Evolutionary conservation across 2,888 invertebrate species (phyloP).

Genomic region (Dione juno): DNA sequence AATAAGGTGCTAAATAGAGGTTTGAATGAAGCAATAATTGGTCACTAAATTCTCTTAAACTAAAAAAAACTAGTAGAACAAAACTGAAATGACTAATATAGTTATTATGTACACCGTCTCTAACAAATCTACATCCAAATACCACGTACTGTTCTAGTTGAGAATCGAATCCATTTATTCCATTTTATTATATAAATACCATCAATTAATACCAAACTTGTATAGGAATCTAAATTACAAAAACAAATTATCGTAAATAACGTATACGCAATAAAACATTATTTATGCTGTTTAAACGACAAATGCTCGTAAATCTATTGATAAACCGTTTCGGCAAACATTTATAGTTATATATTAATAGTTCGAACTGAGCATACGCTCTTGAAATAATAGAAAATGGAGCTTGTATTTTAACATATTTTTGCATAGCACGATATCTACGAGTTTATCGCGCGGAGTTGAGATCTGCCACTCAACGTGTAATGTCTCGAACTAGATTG

Average conservation of each 20-base stretch:
- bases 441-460: no score
- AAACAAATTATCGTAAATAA: constrained; percentile 51
- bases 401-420: not conserved
- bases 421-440: no score
- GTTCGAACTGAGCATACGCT: constrained; percentile 8
- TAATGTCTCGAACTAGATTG: no score
- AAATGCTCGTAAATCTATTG: constrained; percentile 28
- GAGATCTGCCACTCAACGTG: no score
- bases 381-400: constrained; percentile 17
- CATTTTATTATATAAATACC: not conserved
- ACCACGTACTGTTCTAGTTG: no score
- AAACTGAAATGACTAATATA: no score
- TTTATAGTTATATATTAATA: constrained; percentile 31
- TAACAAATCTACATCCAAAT: no score
- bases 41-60: no score
- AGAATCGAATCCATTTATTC: not conserved
- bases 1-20: no score
- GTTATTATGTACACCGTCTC: no score
- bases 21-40: no score
- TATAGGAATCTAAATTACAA: constrained; percentile 3
- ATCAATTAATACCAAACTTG: not conserved
- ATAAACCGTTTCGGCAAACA: constrained; percentile 25
- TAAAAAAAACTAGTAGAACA: no score
- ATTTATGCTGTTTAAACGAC: constrained; percentile 26
- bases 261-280: constrained; percentile 30